Evolutionary conservation across 2,113 vertebrate species (phyloP).

Genomic region (Eulacestoma nigropectus): DNA sequence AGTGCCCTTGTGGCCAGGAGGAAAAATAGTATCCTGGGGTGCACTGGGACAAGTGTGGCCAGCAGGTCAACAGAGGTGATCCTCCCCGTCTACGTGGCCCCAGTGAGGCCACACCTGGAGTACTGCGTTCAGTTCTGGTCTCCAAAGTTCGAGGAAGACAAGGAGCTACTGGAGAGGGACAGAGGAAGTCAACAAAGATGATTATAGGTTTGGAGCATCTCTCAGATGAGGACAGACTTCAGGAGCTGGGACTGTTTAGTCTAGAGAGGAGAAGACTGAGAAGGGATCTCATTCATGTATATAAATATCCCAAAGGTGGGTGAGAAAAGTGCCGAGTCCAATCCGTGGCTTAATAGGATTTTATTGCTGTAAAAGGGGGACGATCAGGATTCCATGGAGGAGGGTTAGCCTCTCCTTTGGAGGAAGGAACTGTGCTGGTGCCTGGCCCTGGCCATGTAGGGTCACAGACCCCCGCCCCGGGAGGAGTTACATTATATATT

Average conservation of each 20-base stretch:
- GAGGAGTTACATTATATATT: too few species aligned
- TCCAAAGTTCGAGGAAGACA: background rate
- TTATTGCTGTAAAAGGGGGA: too few species aligned
- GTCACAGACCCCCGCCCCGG: too few species aligned
- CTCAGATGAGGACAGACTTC: background rate
- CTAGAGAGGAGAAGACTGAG: background rate
- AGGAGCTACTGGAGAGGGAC: background rate
- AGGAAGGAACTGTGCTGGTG: too few species aligned
- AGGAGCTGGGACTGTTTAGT: background rate
- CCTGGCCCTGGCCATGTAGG: too few species aligned
- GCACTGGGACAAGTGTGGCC: background rate
- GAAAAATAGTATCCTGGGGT: background rate
- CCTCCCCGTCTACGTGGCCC: background rate
- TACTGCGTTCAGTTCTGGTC: background rate
- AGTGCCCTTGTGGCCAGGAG: background rate
- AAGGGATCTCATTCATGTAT: background rate
- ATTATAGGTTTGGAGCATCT: accelerated
- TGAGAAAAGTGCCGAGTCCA: too few species aligned
- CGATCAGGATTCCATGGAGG: too few species aligned
- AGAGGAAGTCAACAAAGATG: background rate
- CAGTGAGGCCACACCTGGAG: background rate
- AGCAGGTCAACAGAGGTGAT: background rate
- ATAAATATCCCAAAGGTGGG: background rate
- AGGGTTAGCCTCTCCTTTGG: too few species aligned
- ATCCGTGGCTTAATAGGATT: too few species aligned